phyloP scores from a whole-genome alignment of 2,888 invertebrate genomes.

The Elgonia sp. region DNA sequence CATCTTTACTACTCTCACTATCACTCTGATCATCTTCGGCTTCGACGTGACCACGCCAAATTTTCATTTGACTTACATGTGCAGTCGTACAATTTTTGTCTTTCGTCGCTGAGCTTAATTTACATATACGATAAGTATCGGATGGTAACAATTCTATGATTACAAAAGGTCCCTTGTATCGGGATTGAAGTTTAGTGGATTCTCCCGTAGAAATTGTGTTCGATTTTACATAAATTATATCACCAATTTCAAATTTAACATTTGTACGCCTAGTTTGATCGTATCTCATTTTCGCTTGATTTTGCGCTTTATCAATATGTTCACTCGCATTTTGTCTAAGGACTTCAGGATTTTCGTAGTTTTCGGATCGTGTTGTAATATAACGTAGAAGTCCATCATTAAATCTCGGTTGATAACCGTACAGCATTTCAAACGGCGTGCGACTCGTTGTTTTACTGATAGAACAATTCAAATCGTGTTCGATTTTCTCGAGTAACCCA shows the following conservation, averaged over 20 bases:
- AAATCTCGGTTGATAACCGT: conserved; percentile 38
- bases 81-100: not conserved
- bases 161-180: not conserved
- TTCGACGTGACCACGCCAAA: not conserved
- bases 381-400: conserved; percentile 32
- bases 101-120: not conserved
- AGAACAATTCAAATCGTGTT: not conserved
- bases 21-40: no score
- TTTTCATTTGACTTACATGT: not conserved
- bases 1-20: no score
- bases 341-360: no score
- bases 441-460: conserved; percentile 1
- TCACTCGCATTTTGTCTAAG: no score
- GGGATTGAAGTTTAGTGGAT: conserved; percentile 3
- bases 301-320: no score
- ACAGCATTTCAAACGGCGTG: conserved; percentile 15
- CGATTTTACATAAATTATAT: conserved; percentile 12
- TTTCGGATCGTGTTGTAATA: no score
- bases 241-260: not conserved
- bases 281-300: conserved; percentile 19
- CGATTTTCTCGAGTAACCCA: not conserved
- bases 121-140: not conserved
- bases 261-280: not conserved
- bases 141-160: not conserved
- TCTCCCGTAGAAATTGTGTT: not conserved